These are phyloP conservation scores for Halichoerus grypus DNA, from an alignment of 2,113 vertebrate genomes.

Conservation along the genomic window DNA sequence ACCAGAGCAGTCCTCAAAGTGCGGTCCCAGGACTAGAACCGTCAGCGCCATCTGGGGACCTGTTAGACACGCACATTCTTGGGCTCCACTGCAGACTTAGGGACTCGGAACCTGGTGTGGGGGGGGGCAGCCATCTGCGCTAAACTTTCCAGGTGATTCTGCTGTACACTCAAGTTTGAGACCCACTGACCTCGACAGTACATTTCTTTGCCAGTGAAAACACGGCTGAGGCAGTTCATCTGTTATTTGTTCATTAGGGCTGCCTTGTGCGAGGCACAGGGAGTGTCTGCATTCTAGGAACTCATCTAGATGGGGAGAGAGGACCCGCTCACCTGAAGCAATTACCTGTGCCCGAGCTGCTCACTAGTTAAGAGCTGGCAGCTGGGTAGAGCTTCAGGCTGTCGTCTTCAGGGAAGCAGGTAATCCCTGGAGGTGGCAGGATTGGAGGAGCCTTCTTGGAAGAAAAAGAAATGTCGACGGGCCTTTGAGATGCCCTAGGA, in stretches of 20 bases:
- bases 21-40: neutral
- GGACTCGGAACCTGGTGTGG: neutral
- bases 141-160: neutral
- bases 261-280: neutral
- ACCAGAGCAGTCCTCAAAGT: neutral
- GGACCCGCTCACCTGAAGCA: neutral
- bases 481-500: neutral
- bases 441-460: neutral
- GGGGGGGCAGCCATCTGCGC: neutral
- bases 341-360: neutral
- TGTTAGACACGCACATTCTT: neutral
- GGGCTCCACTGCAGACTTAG: neutral
- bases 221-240: neutral
- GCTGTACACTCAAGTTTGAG: neutral
- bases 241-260: constrained; percentile 31
- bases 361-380: neutral
- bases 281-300: constrained; percentile 36
- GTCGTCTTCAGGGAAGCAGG: neutral
- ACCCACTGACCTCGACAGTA: neutral
- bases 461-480: neutral
- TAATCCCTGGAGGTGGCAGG: neutral
- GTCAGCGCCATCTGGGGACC: neutral
- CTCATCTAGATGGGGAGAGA: neutral
- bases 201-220: constrained; percentile 22
- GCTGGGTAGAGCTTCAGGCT: neutral